Conservation (phyloP, 2,797 vertebrate genomes). For the Chaetodon trifasciatus region DNA sequence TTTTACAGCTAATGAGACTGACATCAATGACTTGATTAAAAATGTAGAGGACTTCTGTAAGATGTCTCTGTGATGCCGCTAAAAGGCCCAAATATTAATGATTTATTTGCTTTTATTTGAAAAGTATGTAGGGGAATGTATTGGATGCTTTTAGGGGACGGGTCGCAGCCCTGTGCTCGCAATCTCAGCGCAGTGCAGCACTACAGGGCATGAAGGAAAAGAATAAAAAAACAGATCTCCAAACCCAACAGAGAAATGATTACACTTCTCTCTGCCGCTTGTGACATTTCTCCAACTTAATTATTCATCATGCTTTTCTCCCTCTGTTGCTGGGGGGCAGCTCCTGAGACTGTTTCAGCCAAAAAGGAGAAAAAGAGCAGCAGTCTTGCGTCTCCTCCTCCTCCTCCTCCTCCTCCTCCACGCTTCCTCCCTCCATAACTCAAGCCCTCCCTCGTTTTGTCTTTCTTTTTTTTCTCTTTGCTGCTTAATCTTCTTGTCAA, state of each 20-base stretch:
- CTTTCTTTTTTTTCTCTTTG: conserved; percentile 18
- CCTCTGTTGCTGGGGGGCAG: conserved; percentile 75
- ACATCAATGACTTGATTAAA: conserved; percentile 76
- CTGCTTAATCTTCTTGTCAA: conserved; percentile 64
- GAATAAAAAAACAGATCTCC: conserved; percentile 65
- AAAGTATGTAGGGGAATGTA: conserved; percentile 74
- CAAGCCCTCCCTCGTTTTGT: conserved; percentile 61
- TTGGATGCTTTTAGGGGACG: conserved; percentile 78
- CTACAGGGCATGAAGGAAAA: conserved; percentile 58
- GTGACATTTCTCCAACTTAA: conserved; percentile 87
- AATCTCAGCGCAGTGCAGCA: conserved; percentile 52
- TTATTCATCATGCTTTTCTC: conserved; percentile 88
- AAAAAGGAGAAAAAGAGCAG: conserved; percentile 65
- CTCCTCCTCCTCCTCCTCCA: conserved; percentile 41
- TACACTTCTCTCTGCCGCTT: conserved; percentile 80
- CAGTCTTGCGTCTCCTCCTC: conserved; percentile 63
- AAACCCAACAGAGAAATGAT: conserved; percentile 81
- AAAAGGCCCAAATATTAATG: conserved; percentile 85
- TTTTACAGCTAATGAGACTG: conserved; percentile 78
- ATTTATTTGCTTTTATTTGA: conserved; percentile 86
- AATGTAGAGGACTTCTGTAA: conserved; percentile 64
- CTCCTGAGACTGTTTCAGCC: conserved; percentile 73
- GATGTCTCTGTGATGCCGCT: conserved; percentile 58
- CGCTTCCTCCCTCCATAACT: conserved; percentile 52
- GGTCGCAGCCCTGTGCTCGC: conserved; percentile 44